Conservation (phyloP, 2,113 vertebrate species). For the Vidua macroura region DNA sequence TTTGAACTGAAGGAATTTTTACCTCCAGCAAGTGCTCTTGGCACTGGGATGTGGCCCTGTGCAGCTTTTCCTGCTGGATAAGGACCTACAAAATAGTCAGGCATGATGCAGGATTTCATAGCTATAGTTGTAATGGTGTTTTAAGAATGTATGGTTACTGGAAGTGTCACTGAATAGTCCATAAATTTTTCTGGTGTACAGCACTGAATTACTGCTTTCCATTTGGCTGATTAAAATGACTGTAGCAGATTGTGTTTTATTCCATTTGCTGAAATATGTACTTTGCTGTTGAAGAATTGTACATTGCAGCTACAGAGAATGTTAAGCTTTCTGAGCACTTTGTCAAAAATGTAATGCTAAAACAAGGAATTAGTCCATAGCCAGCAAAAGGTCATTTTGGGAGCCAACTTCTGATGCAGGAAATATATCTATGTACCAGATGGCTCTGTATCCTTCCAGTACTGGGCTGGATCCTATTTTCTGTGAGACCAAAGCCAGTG, state of each 20-base stretch:
- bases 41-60: background rate
- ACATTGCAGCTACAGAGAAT: background rate
- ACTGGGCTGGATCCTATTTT: slow-evolving; percentile 13
- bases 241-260: slow-evolving; percentile 10
- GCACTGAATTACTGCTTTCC: background rate
- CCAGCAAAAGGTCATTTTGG: slow-evolving; percentile 24
- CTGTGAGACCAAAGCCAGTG: background rate
- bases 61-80: background rate
- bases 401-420: slow-evolving; percentile 17
- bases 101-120: background rate
- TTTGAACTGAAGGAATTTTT: background rate
- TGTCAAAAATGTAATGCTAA: slow-evolving; percentile 18
- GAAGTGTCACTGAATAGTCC: background rate
- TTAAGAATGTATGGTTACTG: slow-evolving; percentile 29
- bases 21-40: background rate
- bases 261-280: background rate
- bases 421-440: background rate
- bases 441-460: slow-evolving; percentile 22
- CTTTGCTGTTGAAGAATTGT: background rate
- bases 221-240: slow-evolving; percentile 49
- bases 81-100: background rate
- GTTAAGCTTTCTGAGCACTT: background rate
- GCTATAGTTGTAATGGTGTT: background rate
- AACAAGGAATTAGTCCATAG: slow-evolving; percentile 17
- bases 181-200: slow-evolving; percentile 4